A percentile compares a stretch with the other conserved stretches of the same genome.
Conservation (phyloP, 2,113 vertebrate species). For the Varanus komodoensis region DNA sequence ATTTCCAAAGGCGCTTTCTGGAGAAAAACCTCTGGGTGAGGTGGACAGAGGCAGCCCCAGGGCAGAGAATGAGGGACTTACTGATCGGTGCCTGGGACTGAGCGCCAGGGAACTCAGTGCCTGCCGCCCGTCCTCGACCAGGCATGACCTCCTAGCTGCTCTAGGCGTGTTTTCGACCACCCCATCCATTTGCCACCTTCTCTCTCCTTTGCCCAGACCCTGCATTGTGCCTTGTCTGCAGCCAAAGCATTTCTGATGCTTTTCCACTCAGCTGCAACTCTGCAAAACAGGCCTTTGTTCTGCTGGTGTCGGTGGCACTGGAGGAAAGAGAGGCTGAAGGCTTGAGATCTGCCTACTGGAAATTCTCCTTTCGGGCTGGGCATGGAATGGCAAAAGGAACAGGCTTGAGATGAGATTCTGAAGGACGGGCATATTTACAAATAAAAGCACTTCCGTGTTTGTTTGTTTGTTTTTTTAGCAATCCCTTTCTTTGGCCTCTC, state of each 20-base stretch:
- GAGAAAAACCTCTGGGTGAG: not conserved
- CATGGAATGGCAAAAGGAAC: too few relatives aligned
- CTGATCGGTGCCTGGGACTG: too few relatives aligned
- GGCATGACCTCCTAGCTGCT: too few relatives aligned
- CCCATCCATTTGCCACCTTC: too few relatives aligned
- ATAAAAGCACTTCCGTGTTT: not conserved
- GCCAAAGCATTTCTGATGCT: not conserved
- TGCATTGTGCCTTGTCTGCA: not conserved
- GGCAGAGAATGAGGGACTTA: not conserved
- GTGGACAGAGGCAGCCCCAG: too few relatives aligned
- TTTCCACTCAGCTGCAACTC: not conserved
- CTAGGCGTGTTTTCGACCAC: too few relatives aligned
- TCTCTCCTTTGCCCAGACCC: not conserved
- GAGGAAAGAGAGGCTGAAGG: not conserved
- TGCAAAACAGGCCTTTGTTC: not conserved
- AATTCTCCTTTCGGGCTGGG: not conserved
- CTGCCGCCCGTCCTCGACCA: not conserved
- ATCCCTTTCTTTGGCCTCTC: not conserved
- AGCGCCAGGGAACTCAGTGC: fast-evolving
- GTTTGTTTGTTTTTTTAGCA: not conserved
- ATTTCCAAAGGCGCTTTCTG: not conserved
- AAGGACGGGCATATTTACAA: not conserved
- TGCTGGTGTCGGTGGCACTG: too few relatives aligned
- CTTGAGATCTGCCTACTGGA: not conserved
- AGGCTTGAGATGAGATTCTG: not conserved